A percentile compares a stretch with the other conserved stretches of the same genome.
Evolutionary conservation across 2,113 vertebrate species (phyloP).

Genomic region (Pelecanoides urinatrix): DNA sequence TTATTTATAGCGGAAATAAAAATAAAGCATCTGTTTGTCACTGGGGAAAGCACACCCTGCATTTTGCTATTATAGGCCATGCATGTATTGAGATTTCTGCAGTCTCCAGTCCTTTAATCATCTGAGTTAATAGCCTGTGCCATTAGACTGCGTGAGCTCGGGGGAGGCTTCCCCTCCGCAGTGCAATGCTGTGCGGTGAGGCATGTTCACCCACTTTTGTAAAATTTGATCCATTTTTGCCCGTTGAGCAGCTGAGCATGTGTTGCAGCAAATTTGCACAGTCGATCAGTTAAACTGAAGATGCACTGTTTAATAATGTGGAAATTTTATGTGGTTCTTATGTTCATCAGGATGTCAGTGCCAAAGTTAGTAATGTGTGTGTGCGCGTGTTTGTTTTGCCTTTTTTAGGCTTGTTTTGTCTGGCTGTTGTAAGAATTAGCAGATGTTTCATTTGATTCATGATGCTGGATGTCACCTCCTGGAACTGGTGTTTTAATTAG

Average conservation of each 20-base stretch:
- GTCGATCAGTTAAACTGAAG: neutral
- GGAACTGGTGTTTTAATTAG: constrained; percentile 61
- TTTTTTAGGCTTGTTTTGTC: constrained; percentile 33
- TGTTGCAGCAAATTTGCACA: neutral
- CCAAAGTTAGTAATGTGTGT: constrained; percentile 25
- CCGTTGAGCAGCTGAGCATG: neutral
- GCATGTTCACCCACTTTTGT: neutral
- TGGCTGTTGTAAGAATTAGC: constrained; percentile 48
- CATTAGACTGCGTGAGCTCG: neutral
- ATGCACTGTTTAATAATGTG: constrained; percentile 31
- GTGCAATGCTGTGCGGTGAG: neutral
- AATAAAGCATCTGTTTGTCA: constrained; percentile 36
- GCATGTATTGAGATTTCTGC: neutral
- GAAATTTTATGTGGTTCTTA: neutral
- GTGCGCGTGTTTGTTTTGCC: constrained; percentile 2
- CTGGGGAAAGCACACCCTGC: neutral
- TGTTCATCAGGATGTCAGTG: neutral
- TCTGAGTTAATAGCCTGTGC: constrained; percentile 33
- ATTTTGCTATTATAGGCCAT: neutral
- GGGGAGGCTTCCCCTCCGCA: neutral
- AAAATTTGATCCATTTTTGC: neutral
- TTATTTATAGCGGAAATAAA: constrained; percentile 67
- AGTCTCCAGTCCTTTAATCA: constrained; percentile 15
- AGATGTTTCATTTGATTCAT: constrained; percentile 51
- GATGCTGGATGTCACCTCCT: constrained; percentile 22